A percentile compares a stretch with the other conserved stretches of the same genome.
These are phyloP conservation scores for Ailuropoda melanoleuca DNA, from an alignment of 2,113 vertebrate genomes.

Conservation along the genomic window DNA sequence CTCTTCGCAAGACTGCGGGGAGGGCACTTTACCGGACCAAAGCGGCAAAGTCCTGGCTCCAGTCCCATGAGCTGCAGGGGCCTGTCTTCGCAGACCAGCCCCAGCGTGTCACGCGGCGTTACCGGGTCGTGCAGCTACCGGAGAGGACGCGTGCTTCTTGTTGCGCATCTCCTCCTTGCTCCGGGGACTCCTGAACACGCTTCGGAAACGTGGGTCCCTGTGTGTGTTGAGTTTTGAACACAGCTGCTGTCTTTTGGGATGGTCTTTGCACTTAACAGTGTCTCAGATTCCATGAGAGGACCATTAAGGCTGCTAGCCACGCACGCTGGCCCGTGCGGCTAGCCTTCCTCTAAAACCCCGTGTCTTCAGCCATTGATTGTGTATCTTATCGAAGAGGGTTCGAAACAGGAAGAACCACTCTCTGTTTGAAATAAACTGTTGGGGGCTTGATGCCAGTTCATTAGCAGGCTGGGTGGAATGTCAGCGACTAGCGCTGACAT, in stretches of 20 bases:
- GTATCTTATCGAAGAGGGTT: not conserved
- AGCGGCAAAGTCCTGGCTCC: not conserved
- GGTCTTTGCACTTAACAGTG: not conserved
- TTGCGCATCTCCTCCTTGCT: not conserved
- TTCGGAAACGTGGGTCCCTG: not conserved
- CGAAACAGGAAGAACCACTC: not conserved
- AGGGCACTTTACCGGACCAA: not conserved
- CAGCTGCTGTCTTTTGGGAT: not conserved
- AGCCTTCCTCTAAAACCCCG: not conserved
- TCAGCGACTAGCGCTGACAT: not conserved
- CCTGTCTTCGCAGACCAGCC: not conserved
- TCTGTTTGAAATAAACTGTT: not conserved
- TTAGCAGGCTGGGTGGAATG: not conserved
- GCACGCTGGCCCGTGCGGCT: not conserved
- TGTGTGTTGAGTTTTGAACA: not conserved
- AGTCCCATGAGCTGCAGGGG: fast-evolving
- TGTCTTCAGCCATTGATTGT: not conserved
- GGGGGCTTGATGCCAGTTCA: not conserved
- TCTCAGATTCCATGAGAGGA: not conserved
- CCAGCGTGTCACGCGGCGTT: fast-evolving
- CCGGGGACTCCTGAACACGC: not conserved
- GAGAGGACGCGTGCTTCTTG: not conserved
- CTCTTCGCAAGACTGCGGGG: not conserved
- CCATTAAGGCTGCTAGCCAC: not conserved
- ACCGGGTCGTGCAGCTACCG: not conserved